Base-by-base conservation (phyloP, 2,113 vertebrate species). In the Serilophus lunatus region DNA sequence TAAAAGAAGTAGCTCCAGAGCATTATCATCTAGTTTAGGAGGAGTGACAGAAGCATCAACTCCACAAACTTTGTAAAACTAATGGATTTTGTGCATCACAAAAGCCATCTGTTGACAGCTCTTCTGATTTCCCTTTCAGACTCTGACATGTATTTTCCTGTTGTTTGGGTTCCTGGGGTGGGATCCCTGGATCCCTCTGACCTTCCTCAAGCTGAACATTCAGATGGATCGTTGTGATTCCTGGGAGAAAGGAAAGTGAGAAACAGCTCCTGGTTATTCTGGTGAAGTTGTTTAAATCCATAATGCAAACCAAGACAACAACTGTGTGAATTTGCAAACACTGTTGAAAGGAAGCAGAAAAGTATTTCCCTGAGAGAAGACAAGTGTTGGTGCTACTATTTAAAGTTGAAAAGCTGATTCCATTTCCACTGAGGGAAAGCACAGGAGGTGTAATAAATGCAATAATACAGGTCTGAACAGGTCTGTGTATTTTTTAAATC, bases 61-160 rank as follows among this genome's bases (percentile, higher is more conserved):
- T 1, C 33, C 36, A 19, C 4, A 1, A 12, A 8, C 54, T 68
- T 14, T 19, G 18, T 7, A 29, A 63, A 71, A 50, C 9, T 8
- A 51, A 44, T 16, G 18, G 22, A 40, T 45, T 15, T 2, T n/a
- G 24, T 12, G 18, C 12, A 9, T 5, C 25, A 31, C 50, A 20
- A 74, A 76, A 80, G 45, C 18, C 14, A 2, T 45, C 29, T 63
- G 33, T 14, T 20, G 40, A 3, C 5, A 29, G 36, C 12, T 36
- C 10, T 5, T 47, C 23, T 10, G 31, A 7, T 2, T 45, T 31
- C 36, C 56, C 91, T 74, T 18, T 29, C 77, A 31, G 57, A 14
- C 25, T 7, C 3, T 2, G 50, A 42, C 22, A 15, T 0, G 42
- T 2, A 1, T 2, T 4, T 38, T 5, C 42, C 70, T 10, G 35